These are phyloP conservation scores for Borostomias antarcticus DNA, from an alignment of 2,797 vertebrate genomes.

Conservation along the genomic window DNA sequence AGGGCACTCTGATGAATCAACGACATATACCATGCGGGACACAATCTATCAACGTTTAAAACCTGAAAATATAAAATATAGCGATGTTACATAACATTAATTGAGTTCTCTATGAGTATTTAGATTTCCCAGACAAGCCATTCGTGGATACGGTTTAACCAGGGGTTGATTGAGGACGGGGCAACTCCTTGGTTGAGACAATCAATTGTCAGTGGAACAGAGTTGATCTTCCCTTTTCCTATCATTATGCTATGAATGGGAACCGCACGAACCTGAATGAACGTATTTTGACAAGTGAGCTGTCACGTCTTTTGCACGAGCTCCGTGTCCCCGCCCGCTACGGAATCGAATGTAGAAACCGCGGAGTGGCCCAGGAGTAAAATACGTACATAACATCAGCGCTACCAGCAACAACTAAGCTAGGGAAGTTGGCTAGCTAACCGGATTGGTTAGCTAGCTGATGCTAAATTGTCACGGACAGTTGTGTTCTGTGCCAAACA, in stretches of 20 bases:
- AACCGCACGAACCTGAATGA: not conserved
- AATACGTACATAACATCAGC: not conserved
- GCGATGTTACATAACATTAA: too few species aligned
- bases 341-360: not conserved
- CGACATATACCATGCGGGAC: not conserved
- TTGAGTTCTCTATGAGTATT: too few species aligned
- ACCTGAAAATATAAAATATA: too few species aligned
- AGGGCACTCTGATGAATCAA: not conserved
- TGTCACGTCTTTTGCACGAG: not conserved
- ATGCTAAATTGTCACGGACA: not conserved
- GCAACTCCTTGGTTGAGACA: too few species aligned
- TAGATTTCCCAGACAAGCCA: too few species aligned
- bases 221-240: too few species aligned
- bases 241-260: not conserved
- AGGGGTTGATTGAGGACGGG: too few species aligned
- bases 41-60: too few species aligned
- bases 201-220: too few species aligned
- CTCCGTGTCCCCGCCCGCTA: not conserved
- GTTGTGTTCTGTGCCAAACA: not conserved
- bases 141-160: too few species aligned
- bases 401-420: conserved; percentile 24
- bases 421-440: conserved; percentile 62
- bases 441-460: not conserved
- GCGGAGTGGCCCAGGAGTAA: not conserved
- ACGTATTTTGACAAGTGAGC: not conserved